Conservation (phyloP, 2,113 vertebrate species). For the Mustela nigripes region DNA sequence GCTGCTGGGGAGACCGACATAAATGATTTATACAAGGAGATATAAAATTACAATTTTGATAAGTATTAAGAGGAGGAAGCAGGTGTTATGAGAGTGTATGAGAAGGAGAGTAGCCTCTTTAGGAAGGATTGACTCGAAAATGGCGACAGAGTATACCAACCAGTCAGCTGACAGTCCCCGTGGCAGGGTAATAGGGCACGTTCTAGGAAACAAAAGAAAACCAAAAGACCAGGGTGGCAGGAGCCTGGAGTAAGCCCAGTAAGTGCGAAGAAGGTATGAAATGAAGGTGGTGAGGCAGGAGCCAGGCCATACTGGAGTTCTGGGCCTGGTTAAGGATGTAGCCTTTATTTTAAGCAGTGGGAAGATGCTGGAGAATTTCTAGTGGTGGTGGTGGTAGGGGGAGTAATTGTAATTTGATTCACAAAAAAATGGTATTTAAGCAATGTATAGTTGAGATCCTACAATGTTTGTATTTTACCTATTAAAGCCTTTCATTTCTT, state of each 20-base stretch:
- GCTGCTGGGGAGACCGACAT: neutral
- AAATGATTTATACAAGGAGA: neutral
- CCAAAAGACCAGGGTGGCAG: neutral
- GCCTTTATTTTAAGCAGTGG: neutral
- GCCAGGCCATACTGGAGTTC: neutral
- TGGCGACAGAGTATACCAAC: neutral
- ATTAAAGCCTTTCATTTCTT: neutral
- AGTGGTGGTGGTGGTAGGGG: neutral
- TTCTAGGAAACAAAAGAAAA: neutral
- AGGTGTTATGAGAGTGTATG: neutral
- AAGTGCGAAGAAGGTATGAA: neutral
- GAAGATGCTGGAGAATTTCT: neutral
- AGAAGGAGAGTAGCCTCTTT: neutral
- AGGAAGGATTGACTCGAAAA: neutral
- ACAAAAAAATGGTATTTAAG: neutral
- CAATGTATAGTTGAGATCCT: neutral
- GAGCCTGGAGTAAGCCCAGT: neutral
- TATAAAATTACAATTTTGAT: neutral
- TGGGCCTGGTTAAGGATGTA: neutral
- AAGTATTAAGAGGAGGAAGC: neutral
- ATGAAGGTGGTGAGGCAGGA: neutral
- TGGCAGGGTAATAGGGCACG: neutral
- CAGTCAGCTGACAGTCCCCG: neutral
- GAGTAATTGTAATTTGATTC: neutral
- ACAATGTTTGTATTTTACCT: neutral